Base-by-base conservation (phyloP, 2,888 invertebrate species). In the Tachystola acroxantha region DNA sequence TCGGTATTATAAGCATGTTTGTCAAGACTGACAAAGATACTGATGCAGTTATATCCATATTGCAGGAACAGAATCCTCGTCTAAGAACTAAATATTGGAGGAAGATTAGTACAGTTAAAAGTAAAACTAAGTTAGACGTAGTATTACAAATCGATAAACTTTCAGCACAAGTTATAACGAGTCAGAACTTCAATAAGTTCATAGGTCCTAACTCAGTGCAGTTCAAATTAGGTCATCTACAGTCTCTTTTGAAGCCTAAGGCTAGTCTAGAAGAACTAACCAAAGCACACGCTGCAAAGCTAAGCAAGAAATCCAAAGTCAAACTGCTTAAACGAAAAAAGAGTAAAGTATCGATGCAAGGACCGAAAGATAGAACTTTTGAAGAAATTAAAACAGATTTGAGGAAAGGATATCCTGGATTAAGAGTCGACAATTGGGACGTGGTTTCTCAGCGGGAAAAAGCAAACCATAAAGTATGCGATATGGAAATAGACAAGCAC, bases 61-160 rank as follows among this genome's bases (percentile, higher is more conserved):
- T 85, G 26, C 85, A 85, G 41, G 47, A 57, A 10, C 70, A 74
- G 10, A 85, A 85, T 46, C 74, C 78, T 0, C 66, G 82, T 37
- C 40, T 85, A 9, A 59, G 85, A 0, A 82, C 82, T 0, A 82
- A 79, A 39, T 85, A 64, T 46, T 85, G 85, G 85, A 57, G 84
- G 5, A 74, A 64, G 49, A 84, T 82, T 6, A 79, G 74, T 34
- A 67, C 68, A 0, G 73, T 72, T 0, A 51, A 62, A 2, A 57
- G 65, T 0, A 64, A 65, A 9, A 57, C 47, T 4, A 78, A 72
- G 40, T 32, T 80, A 1, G 79, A 85, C 11, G 70, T 70, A 0
- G 75, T 80, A 0, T 37, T 85, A 4, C 85, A 85, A 47, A 85
- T 85, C 0, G 85, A 85, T 14, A 82, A 80, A 33, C 46, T 84